Conservation (phyloP, 2,113 vertebrate species). For the Hippolais icterina region DNA sequence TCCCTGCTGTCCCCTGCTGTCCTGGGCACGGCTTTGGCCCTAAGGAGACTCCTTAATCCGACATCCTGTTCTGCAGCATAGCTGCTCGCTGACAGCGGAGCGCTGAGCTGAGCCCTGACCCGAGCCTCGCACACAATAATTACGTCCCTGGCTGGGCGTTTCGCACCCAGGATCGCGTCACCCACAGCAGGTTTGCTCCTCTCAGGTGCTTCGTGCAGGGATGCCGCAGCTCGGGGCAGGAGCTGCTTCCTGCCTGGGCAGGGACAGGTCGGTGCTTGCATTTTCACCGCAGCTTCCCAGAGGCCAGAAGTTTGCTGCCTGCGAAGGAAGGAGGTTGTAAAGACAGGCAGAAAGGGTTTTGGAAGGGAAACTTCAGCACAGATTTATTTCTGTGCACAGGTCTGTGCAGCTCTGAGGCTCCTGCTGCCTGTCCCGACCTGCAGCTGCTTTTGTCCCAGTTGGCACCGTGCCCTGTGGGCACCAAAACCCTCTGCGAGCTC, state of each 20-base stretch:
- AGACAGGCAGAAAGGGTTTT: neutral
- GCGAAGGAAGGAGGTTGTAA: neutral
- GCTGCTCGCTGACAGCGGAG: slow-evolving; percentile 27
- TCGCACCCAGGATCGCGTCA: neutral
- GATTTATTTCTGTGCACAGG: fast-evolving
- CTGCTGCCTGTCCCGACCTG: neutral
- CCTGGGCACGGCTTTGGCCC: neutral
- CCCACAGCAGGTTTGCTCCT: neutral
- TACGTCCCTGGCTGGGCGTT: neutral
- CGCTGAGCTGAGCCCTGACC: neutral
- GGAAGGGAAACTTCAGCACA: neutral
- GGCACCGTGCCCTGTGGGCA: neutral
- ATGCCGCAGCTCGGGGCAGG: neutral
- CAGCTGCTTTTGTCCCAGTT: neutral
- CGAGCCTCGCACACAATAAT: neutral
- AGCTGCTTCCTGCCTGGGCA: neutral
- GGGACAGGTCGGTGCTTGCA: fast-evolving
- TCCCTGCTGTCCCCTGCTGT: slow-evolving; percentile 14
- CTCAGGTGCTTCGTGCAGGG: neutral
- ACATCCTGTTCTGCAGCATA: slow-evolving; percentile 62
- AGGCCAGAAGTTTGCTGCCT: neutral
- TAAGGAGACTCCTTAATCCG: slow-evolving; percentile 21
- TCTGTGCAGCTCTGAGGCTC: neutral
- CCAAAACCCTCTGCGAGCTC: neutral
- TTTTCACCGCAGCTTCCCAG: neutral